Base-by-base conservation (phyloP, 2,888 invertebrate genomes). In the Idaea straminata region DNA sequence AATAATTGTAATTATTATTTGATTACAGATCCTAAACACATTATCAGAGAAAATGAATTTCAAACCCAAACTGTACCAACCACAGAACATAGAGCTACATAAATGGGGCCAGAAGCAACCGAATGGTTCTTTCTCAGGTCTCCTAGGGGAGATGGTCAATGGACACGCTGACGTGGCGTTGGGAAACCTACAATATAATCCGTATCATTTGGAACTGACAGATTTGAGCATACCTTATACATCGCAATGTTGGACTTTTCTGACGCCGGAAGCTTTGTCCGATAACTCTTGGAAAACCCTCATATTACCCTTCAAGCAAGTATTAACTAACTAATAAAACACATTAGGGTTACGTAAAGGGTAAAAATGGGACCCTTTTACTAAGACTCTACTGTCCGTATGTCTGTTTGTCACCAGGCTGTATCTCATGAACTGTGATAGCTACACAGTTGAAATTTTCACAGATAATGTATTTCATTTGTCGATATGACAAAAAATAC, bases 281-380 rank as follows among this genome's bases (percentile, higher is more conserved):
- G 96, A 97, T 80, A 97, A 96, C 77, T 96, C 97, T 0, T 97
- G 97, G 97, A 96, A 96, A 83, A 96, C 97, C 0, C 89, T 97
- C 6, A 95, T 97, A 77, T 87, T 96, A 72, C 97, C 97, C 0
- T 97, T 97, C 78, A 95, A 94, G 96, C 96, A 89, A 85, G 88
- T 80, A 63, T 57, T n/a, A n/a, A 61, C 25, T 59, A 59, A 34
- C 34, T 59, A 13, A 25, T 10, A 7, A 25, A 34, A 13, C 10
- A 5, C 6, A 6, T 5, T 15, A 5, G 3, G 7, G 57, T 57
- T 7, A n/a, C n/a, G n/a, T n/a, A n/a, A n/a, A n/a, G n/a, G n/a
- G n/a, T n/a, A n/a, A n/a, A n/a, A n/a, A n/a, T n/a, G n/a, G n/a
- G n/a, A n/a, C n/a, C n/a, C n/a, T n/a, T n/a, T n/a, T n/a, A n/a